phyloP scores from a whole-genome alignment of 2,113 vertebrate genomes.

The Coracopsis vasa region DNA sequence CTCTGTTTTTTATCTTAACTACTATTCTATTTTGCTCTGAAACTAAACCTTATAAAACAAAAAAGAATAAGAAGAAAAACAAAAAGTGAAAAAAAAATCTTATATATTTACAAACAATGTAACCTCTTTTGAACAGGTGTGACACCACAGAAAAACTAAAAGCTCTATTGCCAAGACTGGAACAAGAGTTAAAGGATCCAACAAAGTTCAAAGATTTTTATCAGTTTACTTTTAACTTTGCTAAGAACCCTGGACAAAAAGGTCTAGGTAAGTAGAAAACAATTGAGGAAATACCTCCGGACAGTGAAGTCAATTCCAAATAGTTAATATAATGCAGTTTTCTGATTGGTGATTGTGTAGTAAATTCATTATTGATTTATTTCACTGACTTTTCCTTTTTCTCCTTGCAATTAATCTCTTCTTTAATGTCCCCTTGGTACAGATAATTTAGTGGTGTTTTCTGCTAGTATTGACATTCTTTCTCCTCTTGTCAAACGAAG shows the following conservation, averaged over 20 bases:
- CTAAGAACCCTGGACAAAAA: conserved; percentile 95
- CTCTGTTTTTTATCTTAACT: neutral
- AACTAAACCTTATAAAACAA: neutral
- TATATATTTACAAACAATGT: neutral
- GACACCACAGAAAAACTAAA: conserved; percentile 92
- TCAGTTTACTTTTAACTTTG: conserved; percentile 97
- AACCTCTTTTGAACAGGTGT: conserved; percentile 78
- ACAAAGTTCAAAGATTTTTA: conserved; percentile 95
- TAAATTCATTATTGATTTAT: neutral
- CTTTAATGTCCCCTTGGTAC: neutral
- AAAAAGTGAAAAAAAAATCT: neutral
- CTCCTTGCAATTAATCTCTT: neutral
- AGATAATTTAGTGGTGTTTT: neutral
- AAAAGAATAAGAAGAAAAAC: neutral
- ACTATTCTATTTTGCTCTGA: neutral
- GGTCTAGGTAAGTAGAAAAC: conserved; percentile 85
- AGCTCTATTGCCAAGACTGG: conserved; percentile 86
- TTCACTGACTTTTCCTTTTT: neutral
- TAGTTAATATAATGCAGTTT: neutral
- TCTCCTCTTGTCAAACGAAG: neutral
- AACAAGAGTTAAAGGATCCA: conserved; percentile 92
- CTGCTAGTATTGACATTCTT: neutral
- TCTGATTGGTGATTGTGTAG: neutral
- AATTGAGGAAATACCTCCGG: neutral
- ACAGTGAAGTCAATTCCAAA: neutral